Conservation (phyloP, 2,797 vertebrate species). For the Xiphorhynchus erythropygius region DNA sequence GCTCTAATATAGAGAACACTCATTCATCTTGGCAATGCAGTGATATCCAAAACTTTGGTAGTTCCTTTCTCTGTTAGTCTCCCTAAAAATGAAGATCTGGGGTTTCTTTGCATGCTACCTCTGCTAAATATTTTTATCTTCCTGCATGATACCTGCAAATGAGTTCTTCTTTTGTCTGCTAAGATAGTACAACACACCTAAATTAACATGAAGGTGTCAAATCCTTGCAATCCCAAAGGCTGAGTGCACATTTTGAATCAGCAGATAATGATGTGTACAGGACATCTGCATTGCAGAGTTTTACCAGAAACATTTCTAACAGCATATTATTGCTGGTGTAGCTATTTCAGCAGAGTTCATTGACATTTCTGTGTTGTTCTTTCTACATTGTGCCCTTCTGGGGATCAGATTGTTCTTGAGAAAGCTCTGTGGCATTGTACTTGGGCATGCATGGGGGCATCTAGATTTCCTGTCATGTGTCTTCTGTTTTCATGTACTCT, state of each 20-base stretch:
- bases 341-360: background rate
- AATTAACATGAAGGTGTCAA: background rate
- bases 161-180: background rate
- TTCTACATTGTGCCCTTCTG: background rate
- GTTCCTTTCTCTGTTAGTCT: background rate
- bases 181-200: background rate
- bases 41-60: background rate
- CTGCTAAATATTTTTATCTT: background rate
- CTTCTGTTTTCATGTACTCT: background rate
- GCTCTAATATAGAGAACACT: background rate
- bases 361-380: background rate
- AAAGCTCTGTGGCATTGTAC: background rate
- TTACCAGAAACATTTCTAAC: background rate
- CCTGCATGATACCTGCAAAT: background rate
- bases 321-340: background rate
- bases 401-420: background rate
- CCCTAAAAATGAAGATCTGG: background rate
- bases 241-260: background rate
- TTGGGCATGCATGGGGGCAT: background rate
- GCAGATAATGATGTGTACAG: background rate
- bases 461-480: background rate
- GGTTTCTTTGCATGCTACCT: background rate
- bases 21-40: background rate
- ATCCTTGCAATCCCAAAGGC: background rate
- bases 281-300: background rate